Conservation (phyloP, 2,888 invertebrate genomes). For the Phrixothrix hirtus region DNA sequence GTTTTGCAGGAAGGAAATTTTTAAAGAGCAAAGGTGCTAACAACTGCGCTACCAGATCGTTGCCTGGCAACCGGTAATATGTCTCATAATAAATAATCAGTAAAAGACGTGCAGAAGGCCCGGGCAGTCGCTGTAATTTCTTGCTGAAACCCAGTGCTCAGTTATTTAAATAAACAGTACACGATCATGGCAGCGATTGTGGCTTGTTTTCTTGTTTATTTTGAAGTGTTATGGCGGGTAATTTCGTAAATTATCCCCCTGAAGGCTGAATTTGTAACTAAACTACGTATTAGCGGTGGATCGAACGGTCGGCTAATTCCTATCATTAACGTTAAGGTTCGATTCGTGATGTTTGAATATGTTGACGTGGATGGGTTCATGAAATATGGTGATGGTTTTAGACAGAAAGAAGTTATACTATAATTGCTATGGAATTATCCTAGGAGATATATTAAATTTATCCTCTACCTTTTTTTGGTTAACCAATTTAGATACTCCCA, state of each 20-base stretch:
- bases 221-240: slow-evolving; percentile 58
- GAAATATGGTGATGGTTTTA: slow-evolving; percentile 23
- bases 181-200: slow-evolving; percentile 54
- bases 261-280: slow-evolving; percentile 66
- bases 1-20: slow-evolving; percentile 13
- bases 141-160: slow-evolving; percentile 33
- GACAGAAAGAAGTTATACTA: slow-evolving; percentile 5
- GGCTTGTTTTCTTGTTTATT: slow-evolving; percentile 57
- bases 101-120: slow-evolving; percentile 14
- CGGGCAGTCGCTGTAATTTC: slow-evolving; percentile 32
- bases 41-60: slow-evolving; percentile 38
- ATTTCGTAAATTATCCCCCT: slow-evolving; percentile 63
- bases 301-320: slow-evolving; percentile 63
- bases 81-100: slow-evolving; percentile 35
- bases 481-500: too few relatives aligned
- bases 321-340: slow-evolving; percentile 58
- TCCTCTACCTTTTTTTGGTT: too few relatives aligned
- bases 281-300: slow-evolving; percentile 68
- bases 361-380: slow-evolving; percentile 49
- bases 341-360: slow-evolving; percentile 61
- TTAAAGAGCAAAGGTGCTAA: slow-evolving; percentile 38
- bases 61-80: slow-evolving; percentile 32
- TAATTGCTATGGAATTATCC: too few relatives aligned
- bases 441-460: too few relatives aligned
- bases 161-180: slow-evolving; percentile 58